Conservation (phyloP, 2,113 vertebrate genomes). For the Mustela nigripes region DNA sequence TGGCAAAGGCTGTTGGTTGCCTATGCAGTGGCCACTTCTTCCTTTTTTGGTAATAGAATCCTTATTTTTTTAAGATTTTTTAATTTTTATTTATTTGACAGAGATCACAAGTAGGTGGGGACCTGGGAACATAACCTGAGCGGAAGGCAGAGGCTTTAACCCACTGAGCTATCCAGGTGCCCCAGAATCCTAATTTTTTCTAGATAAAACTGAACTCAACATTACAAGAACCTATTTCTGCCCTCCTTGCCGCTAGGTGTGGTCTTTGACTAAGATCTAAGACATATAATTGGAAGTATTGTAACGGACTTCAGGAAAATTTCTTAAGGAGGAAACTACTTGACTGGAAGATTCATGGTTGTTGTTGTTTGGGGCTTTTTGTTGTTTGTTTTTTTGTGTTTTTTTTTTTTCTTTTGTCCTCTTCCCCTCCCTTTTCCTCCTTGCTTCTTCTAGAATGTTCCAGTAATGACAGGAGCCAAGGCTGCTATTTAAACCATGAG, state of each 20-base stretch:
- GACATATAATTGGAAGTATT: not conserved
- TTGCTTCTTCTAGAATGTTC: conserved; percentile 11
- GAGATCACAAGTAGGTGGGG: too few species aligned
- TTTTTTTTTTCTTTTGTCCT: not conserved
- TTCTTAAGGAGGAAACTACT: not conserved
- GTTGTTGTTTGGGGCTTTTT: not conserved
- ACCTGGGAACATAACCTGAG: too few species aligned
- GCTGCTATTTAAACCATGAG: not conserved
- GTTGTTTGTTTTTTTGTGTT: not conserved
- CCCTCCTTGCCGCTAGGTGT: not conserved
- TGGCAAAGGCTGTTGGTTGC: not conserved
- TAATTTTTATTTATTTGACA: too few species aligned
- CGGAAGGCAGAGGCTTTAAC: too few species aligned
- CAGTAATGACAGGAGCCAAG: not conserved
- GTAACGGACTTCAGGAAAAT: not conserved
- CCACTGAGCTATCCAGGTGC: too few species aligned
- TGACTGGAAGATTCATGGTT: not conserved
- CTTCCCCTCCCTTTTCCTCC: not conserved
- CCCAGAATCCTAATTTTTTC: not conserved
- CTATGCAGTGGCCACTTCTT: not conserved
- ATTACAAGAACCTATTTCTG: not conserved
- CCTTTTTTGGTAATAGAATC: not conserved
- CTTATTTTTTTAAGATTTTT: not conserved
- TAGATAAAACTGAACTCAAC: not conserved
- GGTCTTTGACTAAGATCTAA: not conserved